A percentile compares a stretch with the other conserved stretches of the same genome.
These are phyloP conservation scores for Drosophila hydei DNA, from an alignment of 1,140 invertebrate species.

Conservation along the genomic window DNA sequence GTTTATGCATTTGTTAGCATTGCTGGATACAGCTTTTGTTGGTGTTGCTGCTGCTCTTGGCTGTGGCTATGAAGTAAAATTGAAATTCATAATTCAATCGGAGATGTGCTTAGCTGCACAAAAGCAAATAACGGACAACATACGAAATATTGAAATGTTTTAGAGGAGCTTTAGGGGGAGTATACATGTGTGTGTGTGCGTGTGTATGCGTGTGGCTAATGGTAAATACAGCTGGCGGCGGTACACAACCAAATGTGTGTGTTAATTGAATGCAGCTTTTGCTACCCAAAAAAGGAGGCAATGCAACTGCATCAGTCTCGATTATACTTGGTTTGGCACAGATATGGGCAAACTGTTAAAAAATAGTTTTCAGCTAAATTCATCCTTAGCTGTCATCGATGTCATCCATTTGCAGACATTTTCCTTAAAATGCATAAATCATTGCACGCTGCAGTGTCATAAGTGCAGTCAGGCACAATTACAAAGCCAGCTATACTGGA, in stretches of 20 bases:
- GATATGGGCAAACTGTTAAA: too few relatives aligned
- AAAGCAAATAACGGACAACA: slow-evolving; percentile 52
- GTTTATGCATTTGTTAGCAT: slow-evolving; percentile 72
- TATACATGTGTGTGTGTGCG: neutral
- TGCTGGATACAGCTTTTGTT: slow-evolving; percentile 36
- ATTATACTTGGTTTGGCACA: slow-evolving; percentile 43
- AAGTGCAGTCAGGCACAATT: slow-evolving; percentile 61
- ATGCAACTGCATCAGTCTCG: slow-evolving; percentile 39
- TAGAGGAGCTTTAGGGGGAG: neutral
- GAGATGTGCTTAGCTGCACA: slow-evolving; percentile 64
- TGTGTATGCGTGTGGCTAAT: slow-evolving; percentile 21
- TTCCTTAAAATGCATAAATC: slow-evolving; percentile 79
- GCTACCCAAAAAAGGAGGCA: slow-evolving; percentile 16
- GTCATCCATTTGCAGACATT: slow-evolving; percentile 70
- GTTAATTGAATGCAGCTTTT: slow-evolving; percentile 57
- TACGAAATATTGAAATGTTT: slow-evolving; percentile 31
- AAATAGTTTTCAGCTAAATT: slow-evolving; percentile 23
- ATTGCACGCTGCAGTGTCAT: slow-evolving; percentile 73
- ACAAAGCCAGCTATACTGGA: slow-evolving; percentile 49
- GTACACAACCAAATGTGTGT: slow-evolving; percentile 20
- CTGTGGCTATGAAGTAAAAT: slow-evolving; percentile 62
- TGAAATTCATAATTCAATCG: slow-evolving; percentile 83
- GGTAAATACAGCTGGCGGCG: slow-evolving; percentile 31
- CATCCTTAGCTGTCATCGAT: slow-evolving; percentile 10
- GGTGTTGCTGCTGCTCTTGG: slow-evolving; percentile 41